These are phyloP conservation scores for Anas bahamensis DNA, from an alignment of 2,797 vertebrate genomes.

Conservation along the genomic window DNA sequence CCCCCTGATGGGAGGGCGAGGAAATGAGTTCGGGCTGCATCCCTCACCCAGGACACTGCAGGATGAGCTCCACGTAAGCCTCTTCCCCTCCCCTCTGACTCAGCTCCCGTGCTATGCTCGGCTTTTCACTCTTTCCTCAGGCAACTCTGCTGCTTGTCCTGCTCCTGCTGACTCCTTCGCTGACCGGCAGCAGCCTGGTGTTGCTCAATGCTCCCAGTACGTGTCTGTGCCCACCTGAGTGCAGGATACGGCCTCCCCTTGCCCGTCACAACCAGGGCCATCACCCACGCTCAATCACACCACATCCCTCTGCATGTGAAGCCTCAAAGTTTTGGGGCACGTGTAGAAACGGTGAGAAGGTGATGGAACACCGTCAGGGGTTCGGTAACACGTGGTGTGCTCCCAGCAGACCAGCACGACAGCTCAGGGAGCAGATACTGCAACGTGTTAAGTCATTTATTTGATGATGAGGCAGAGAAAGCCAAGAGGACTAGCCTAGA, in stretches of 20 bases:
- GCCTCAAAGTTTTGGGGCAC: not conserved
- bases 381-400: not conserved
- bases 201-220: not conserved
- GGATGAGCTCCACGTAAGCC: not conserved
- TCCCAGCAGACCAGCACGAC: not conserved
- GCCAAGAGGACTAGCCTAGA: not conserved
- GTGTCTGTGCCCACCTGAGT: not conserved
- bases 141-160: not conserved
- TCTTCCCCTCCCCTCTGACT: slow-evolving; percentile 43
- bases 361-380: not conserved
- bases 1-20: accelerated
- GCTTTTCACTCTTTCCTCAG: not conserved
- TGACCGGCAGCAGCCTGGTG: not conserved
- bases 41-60: not conserved
- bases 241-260: accelerated
- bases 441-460: not conserved
- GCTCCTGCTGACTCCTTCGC: not conserved
- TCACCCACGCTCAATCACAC: not conserved
- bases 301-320: not conserved
- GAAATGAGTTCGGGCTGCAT: not conserved
- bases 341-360: not conserved
- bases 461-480: not conserved
- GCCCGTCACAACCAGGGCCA: too few species aligned
- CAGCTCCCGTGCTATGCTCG: slow-evolving; percentile 37
- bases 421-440: not conserved